Percentiles rank a stretch among this genome's conserved stretches.
Evolutionary conservation across 2,888 invertebrate species (phyloP).

Genomic region (Agrilus cyanescens): DNA sequence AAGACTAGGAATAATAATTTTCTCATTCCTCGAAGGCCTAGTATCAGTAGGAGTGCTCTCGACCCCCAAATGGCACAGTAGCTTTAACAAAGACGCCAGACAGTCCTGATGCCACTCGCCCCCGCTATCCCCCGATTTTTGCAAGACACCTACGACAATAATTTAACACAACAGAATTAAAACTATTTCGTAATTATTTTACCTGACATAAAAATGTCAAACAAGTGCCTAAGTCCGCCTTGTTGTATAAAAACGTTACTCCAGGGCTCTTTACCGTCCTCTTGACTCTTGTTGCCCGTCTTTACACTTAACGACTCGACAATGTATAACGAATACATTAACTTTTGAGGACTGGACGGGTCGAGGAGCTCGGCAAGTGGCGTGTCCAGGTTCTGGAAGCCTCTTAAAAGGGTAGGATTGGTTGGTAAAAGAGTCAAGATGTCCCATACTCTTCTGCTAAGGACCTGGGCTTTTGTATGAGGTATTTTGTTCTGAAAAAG

Average conservation of each 20-base stretch:
- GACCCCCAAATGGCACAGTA: conserved; percentile 78
- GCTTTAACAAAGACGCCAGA: conserved; percentile 72
- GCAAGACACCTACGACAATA: conserved; percentile 48
- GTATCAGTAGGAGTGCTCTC: conserved; percentile 36
- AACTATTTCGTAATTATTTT: conserved; percentile 8
- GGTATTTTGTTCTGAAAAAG: conserved; percentile 50
- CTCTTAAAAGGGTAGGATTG: conserved; percentile 72
- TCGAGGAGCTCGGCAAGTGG: conserved; percentile 67
- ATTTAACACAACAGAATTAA: neutral
- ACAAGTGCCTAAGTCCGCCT: conserved; percentile 77
- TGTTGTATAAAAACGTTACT: conserved; percentile 71
- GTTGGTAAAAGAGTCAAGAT: conserved; percentile 85
- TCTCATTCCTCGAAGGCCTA: conserved; percentile 40
- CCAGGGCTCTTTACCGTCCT: conserved; percentile 41
- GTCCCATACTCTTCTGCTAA: conserved; percentile 90
- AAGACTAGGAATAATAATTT: conserved; percentile 55
- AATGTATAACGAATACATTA: conserved; percentile 91
- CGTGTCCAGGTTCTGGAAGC: conserved; percentile 66
- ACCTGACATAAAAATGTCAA: conserved; percentile 87
- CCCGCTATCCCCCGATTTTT: conserved; percentile 60
- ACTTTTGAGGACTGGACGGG: conserved; percentile 81
- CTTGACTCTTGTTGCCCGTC: conserved; percentile 18
- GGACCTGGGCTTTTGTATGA: conserved; percentile 77
- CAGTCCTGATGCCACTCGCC: conserved; percentile 94
- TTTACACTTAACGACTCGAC: conserved; percentile 57